phyloP scores from a whole-genome alignment of 2,888 invertebrate species.

The Apotomis betuletana region DNA sequence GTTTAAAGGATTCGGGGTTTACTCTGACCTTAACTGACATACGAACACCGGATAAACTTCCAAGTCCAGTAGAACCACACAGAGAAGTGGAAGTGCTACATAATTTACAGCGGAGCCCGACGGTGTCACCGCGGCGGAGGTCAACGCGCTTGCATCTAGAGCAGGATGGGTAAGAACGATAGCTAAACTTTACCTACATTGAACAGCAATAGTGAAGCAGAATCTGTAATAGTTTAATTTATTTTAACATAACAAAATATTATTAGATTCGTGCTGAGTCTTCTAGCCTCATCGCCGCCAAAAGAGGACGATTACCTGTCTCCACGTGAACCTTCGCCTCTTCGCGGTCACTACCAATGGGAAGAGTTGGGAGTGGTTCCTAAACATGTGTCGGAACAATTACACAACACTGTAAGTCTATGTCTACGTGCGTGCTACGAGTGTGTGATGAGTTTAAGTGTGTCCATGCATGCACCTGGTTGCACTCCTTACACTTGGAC shows the following conservation, averaged over 20 bases:
- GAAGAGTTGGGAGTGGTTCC: constrained; percentile 86
- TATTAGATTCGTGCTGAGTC: constrained; percentile 69
- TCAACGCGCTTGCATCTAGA: constrained; percentile 70
- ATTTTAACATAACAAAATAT: constrained; percentile 26
- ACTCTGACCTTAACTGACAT: constrained; percentile 69
- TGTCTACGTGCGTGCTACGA: too few species aligned
- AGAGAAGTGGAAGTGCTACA: constrained; percentile 87
- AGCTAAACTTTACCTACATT: background rate
- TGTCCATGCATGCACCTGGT: too few species aligned
- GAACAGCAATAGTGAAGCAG: background rate
- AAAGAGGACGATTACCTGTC: constrained; percentile 62
- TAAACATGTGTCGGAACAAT: constrained; percentile 84
- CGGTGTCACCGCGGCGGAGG: constrained; percentile 80
- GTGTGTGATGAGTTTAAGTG: too few species aligned
- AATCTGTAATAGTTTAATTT: background rate
- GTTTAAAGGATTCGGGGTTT: constrained; percentile 63
- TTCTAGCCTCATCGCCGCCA: constrained; percentile 67
- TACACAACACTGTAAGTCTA: constrained; percentile 87
- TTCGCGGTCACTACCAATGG: constrained; percentile 78
- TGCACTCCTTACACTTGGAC: too few species aligned
- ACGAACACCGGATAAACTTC: constrained; percentile 69
- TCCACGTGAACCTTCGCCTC: constrained; percentile 64
- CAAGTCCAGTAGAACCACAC: constrained; percentile 82
- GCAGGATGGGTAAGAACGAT: constrained; percentile 70
- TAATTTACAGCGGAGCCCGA: constrained; percentile 86